Evolutionary conservation across 1,140 invertebrate species (phyloP), one percentile per base, ranked within the genome.

Genomic region (Bilobella aurantiaca): DNA sequence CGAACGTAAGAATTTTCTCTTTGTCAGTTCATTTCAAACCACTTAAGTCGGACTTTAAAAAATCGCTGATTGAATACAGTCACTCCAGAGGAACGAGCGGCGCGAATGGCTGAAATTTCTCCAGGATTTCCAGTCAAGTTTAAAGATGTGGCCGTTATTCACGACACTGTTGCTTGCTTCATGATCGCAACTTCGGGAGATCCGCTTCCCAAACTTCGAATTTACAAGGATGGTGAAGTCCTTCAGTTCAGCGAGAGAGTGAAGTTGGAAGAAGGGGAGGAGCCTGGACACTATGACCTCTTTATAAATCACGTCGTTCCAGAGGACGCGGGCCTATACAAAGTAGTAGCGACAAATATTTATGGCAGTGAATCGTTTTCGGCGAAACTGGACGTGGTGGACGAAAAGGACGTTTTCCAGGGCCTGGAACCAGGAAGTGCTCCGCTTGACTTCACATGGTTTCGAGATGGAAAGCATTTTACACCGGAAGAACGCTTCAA

Each of bases 401-500:
- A 90, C 75, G 88, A 90, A 58, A 91, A 90, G 75, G 84, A 87
- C 65, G 82, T 92, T 0, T 92, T 91, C 75, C 83, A 84, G 14
- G 87, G 88, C 18, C 63, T 78, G 5, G 49, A 53, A 23, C 5
- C 12, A 12, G 8, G 8, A 16, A 23, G 23, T 23, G 23, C 8
- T 18, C 49, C 49, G 25, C 85, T 92, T 0, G 81, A 85, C 28
- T 96, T 96, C 28, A 64, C 83, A 58, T 98, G 94, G 94, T 87
- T 90, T 67, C 85, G 90, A 67, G 92, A 96, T 77, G 94, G 93
- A 1, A 81, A 86, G 66, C 83, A 87, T 12, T 93, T 96, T 74
- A 89, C 93, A 74, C 90, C 93, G 2, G 90, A 92, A 75, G 92
- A 96, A 74, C 84, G 92, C 62, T 96, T 96, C 76, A 94, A 96